Evolutionary conservation across 2,888 invertebrate species (phyloP).

Genomic region (Philereme vetulata): DNA sequence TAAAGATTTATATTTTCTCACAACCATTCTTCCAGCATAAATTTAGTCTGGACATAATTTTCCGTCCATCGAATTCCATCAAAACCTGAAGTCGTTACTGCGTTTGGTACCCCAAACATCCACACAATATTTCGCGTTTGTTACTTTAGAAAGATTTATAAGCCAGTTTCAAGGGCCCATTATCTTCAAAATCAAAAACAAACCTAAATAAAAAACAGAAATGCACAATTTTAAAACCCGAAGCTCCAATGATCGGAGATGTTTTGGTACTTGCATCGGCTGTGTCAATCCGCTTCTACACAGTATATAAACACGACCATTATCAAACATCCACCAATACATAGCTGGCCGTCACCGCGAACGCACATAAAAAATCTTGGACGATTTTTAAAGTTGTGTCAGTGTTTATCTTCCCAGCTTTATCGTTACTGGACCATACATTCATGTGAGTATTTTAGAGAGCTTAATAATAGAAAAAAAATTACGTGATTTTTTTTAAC

Average conservation of each 20-base stretch:
- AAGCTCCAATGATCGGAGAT: conserved; percentile 53
- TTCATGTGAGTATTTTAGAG: conserved; percentile 65
- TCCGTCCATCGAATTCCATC: too few relatives aligned
- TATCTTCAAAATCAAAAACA: neutral
- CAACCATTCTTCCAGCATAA: too few relatives aligned
- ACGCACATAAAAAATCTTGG: conserved; percentile 62
- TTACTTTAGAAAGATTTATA: too few relatives aligned
- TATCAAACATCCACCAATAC: conserved; percentile 74
- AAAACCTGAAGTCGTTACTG: too few relatives aligned
- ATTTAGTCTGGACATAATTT: too few relatives aligned
- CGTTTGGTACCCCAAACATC: too few relatives aligned
- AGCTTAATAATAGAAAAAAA: conserved; percentile 13
- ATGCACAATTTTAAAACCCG: conserved; percentile 40
- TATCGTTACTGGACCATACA: conserved; percentile 63
- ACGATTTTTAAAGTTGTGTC: conserved; percentile 63
- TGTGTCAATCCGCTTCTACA: conserved; percentile 59
- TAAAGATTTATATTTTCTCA: too few relatives aligned
- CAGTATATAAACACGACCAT: conserved; percentile 72
- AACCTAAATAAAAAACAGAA: conserved; percentile 1
- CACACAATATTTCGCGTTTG: too few relatives aligned
- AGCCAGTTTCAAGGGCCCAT: too few relatives aligned
- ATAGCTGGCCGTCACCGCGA: conserved; percentile 73
- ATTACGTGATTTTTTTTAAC: neutral
- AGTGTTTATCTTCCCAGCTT: conserved; percentile 61
- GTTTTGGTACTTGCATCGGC: conserved; percentile 60